phyloP scores from a whole-genome alignment of 2,797 vertebrate species.

The Mastacembelus armatus region DNA sequence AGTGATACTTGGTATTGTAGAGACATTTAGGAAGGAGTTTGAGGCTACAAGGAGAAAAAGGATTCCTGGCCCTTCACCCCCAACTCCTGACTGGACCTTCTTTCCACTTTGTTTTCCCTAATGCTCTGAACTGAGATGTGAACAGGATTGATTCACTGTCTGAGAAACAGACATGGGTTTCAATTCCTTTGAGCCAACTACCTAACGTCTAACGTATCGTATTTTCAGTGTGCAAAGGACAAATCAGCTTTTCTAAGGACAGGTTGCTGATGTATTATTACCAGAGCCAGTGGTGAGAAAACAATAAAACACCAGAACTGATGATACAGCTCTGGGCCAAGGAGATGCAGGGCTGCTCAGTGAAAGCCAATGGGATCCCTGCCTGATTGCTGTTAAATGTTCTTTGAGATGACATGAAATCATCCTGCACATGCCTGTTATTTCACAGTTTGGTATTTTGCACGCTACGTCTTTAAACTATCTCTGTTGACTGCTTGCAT shows the following conservation, averaged over 20 bases:
- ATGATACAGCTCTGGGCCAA: neutral
- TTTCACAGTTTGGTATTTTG: slow-evolving; percentile 45
- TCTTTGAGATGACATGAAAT: slow-evolving; percentile 2
- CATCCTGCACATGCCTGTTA: slow-evolving; percentile 7
- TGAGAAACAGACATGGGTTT: neutral
- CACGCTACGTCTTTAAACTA: slow-evolving; percentile 44
- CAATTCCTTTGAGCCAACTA: neutral
- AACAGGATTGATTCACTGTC: neutral
- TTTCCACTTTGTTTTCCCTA: neutral
- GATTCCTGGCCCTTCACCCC: neutral
- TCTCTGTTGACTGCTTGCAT: slow-evolving; percentile 44
- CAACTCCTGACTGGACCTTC: neutral
- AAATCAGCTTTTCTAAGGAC: slow-evolving; percentile 5
- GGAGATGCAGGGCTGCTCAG: slow-evolving; percentile 14
- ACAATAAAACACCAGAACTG: neutral
- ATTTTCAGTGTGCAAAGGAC: neutral
- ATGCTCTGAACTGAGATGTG: neutral
- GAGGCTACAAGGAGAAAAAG: neutral
- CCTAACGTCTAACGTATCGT: neutral
- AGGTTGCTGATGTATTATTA: no score
- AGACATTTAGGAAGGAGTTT: neutral
- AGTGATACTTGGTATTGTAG: neutral
- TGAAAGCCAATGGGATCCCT: neutral
- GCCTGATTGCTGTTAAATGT: neutral
- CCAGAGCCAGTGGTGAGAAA: no score